Base-by-base conservation (phyloP, 2,888 invertebrate species). In the Sinelater perroti region DNA sequence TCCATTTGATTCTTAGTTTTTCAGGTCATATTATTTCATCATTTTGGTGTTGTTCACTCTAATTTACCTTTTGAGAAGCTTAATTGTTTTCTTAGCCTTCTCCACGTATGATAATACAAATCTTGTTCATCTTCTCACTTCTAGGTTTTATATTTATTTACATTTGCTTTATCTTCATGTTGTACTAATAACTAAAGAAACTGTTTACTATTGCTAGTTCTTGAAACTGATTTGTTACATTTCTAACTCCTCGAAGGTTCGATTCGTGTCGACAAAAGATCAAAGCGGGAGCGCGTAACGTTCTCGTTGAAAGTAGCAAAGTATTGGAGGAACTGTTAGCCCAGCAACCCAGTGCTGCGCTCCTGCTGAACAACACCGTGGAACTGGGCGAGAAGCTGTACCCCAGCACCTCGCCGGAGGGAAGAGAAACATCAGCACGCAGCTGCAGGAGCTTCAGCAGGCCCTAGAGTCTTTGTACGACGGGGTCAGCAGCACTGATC, bases 351-450 rank as follows among this genome's bases (percentile, higher is more conserved):
- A 87, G 86, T 47, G 89, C 91, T 1, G 85, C 87, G 2, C 81
- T 90, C 10, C 79, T 92, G 26, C 82, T 96, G 0, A 95, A 95
- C 71, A 88, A 88, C 63, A 90, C 93, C 0, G 87, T 91, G 20
- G 96, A 97, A 74, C 78, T 89, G 49, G 95, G 95, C 14, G 95
- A 96, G 73, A 93, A 92, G 72, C 80, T 94, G 24, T 95, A 93
- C 74, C 84, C 91, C 1, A 90, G 89, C 0, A 95, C 95, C 0
- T 91, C 94, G 1, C 82, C 87, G 1, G 94, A 95, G 69, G 96
- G 96, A 0, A 85, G 93, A 67, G 95, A 95, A 73, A 88, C 1
- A 88, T 95, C 57, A 87, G 91, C 61, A 85, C 86, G 59, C 93
- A 95, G 74, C 75, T 95, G 13, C 87, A 93, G 72, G 92, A 94